Base-by-base conservation (phyloP, 1,140 invertebrate genomes). In the Drosophila sp. region DNA sequence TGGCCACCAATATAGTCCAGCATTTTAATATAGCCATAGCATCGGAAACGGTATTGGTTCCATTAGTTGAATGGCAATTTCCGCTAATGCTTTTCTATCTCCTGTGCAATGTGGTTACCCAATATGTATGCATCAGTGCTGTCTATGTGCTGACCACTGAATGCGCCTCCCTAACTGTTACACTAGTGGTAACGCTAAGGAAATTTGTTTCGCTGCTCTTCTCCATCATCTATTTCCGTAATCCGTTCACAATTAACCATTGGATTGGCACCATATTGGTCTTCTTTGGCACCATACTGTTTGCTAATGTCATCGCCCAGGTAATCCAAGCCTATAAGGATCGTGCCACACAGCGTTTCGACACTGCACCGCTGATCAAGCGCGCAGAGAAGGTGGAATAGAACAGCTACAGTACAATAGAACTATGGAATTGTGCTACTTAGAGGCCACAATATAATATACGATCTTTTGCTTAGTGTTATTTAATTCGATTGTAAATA, bases 121-220 rank as follows among this genome's bases (percentile, higher is more conserved):
- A 99, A 94, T 99, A 97, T 94, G 90, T 99, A 55, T 99, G 98
- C 91, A 99, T 99, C 66, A 96, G 96, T 83, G 97, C 97, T 8
- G 98, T 99, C 1, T 99, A 98, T 90, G 94, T 96, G 17, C 93
- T 99, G 82, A 99, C 98, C 1, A 97, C 98, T 0, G 97, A 98
- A 92, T 98, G 98, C 90, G 95, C 96, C 6, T 99, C 98, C 0
- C 92, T 99, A 10, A 98, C 98, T 0, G 98, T 99, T 0, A 99
- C 98, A 0, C 93, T 99, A 65, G 97, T 99, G 2, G 95, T 99
- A 10, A 99, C 99, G 1, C 92, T 99, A 56, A 93, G 99, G 35
- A 99, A 99, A 92, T 99, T 99, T 91, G 93, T 98, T 4, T 99
- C 98, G 7, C 93, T 99, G 47, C 92, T 99, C 17, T 96, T 99